These are phyloP conservation scores for Stegostoma tigrinum DNA, from an alignment of 2,113 vertebrate species.

Conservation along the genomic window DNA sequence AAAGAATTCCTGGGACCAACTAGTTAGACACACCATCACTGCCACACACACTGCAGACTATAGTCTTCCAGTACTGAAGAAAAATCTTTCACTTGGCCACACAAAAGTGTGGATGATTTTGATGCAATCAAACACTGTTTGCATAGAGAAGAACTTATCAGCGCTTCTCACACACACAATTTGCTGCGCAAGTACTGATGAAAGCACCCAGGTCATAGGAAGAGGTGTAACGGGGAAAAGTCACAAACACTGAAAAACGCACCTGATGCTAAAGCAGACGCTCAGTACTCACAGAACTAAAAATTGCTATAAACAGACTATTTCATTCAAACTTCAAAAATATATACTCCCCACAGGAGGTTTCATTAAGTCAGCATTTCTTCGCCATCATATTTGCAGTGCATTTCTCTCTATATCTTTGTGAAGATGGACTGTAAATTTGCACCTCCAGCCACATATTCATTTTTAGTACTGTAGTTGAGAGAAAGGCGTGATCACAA, in stretches of 20 bases:
- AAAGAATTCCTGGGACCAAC: background rate
- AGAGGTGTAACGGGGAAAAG: background rate
- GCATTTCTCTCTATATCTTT: background rate
- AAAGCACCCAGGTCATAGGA: background rate
- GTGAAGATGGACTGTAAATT: background rate
- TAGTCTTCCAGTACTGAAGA: background rate
- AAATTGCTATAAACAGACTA: background rate
- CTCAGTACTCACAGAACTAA: slow-evolving; percentile 25
- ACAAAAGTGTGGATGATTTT: background rate
- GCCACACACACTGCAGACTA: background rate
- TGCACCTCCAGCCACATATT: background rate
- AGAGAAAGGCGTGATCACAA: background rate
- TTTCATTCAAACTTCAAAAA: background rate
- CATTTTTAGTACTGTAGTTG: background rate
- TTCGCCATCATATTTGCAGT: background rate
- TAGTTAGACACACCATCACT: background rate
- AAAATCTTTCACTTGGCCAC: background rate
- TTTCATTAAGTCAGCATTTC: slow-evolving; percentile 9
- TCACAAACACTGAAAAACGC: background rate
- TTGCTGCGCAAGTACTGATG: background rate
- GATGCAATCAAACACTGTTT: background rate
- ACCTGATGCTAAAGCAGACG: background rate
- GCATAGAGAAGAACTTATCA: background rate
- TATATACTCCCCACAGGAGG: background rate
- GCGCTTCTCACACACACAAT: background rate